Evolutionary conservation across 1,140 invertebrate genomes (phyloP), one percentile per base, ranked within the genome.

Genomic region (Drosophila paulistorum): DNA sequence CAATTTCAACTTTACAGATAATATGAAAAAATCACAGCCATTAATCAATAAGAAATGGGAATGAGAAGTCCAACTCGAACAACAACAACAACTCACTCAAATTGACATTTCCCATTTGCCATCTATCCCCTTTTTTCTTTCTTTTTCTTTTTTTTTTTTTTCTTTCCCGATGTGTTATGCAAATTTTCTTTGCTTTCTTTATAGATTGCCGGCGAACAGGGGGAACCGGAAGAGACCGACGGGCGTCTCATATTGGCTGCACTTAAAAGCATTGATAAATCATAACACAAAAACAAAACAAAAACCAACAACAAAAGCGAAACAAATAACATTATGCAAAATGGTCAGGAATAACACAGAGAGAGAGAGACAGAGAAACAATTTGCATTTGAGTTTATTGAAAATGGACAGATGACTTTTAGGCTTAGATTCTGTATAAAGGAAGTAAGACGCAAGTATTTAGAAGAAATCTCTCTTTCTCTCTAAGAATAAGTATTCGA

Each of bases 231-330:
- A 37, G 14, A 17, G 60, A 17, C 10, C 30, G 30, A 30, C 30
- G 6, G 7, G 17, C 23, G 11, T n/a, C 30, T 55, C 59, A 67
- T 71, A 76, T 76, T 74, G 70, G 81, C 84, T 89, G 83, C 84
- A 89, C 54, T 73, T 78, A 89, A 87, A 89, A 89, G 83, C 83
- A 89, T 84, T 87, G 83, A 89, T 87, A 89, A 87, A 87, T 87
- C 84, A 87, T 89, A 87, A 80, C 77, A 77, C 80, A 33, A 37
- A 51, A 51, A 77, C 71, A 74, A 45, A 48, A 86, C 42, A 62
- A 5, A 30, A 7, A 64, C 23, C 42, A 55, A 54, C 66, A 71
- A 37, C 60, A 48, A 13, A 62, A 64, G 45, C 20, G 13, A 62
- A 62, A 48, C 60, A 62, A 17, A 48, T 30, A 11, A 13, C 2